Evolutionary conservation across 2,113 vertebrate species (phyloP).

Genomic region (Paraplagusia blochii): DNA sequence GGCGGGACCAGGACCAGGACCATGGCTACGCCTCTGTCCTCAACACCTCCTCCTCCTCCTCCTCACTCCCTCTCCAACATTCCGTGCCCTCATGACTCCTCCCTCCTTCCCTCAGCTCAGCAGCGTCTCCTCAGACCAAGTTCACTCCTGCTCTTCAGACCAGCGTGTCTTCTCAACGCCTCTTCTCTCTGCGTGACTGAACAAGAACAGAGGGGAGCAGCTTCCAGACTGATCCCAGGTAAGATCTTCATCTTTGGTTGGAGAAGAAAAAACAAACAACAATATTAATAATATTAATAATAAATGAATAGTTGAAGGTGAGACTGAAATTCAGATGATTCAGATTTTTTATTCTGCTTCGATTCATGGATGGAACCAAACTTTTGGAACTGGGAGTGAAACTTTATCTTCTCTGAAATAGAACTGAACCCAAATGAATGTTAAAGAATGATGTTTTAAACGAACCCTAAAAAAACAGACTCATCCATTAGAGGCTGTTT

Average conservation of each 20-base stretch:
- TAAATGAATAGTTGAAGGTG: no score
- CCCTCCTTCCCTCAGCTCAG: slow-evolving; percentile 36
- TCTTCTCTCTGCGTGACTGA: background rate
- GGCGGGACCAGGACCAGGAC: no score
- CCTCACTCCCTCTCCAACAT: slow-evolving; percentile 6
- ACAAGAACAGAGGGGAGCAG: slow-evolving; percentile 1
- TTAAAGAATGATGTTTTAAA: no score
- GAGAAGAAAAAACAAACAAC: background rate
- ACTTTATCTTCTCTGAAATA: no score
- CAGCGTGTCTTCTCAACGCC: slow-evolving; percentile 27
- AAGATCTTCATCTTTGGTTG: slow-evolving; percentile 15
- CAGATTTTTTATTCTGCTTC: background rate
- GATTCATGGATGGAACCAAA: background rate
- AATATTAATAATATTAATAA: no score
- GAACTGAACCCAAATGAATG: no score
- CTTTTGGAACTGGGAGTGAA: no score
- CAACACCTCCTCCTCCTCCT: slow-evolving; percentile 8
- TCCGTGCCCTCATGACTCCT: slow-evolving; percentile 48
- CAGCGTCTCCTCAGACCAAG: background rate
- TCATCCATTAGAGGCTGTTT: background rate
- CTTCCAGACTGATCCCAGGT: slow-evolving; percentile 40
- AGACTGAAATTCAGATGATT: no score
- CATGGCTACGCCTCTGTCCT: no score
- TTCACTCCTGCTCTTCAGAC: slow-evolving; percentile 31
- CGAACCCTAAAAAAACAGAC: no score